Conservation (phyloP, 2,797 vertebrate species). For the Rhabdophis nuchalis region DNA sequence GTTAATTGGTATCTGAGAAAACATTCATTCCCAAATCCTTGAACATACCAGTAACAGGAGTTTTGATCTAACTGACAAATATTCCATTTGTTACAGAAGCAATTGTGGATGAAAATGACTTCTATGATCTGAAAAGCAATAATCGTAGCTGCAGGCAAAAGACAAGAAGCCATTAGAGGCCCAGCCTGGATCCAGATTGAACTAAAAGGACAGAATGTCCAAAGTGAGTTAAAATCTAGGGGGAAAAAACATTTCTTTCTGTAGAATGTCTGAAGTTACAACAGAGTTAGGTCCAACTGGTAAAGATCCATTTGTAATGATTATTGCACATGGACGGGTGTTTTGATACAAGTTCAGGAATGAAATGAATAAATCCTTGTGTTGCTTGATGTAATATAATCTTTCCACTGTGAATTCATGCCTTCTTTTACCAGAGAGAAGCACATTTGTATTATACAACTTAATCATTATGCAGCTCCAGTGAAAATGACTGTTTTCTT, state of each 20-base stretch:
- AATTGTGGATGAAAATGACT: too few species aligned
- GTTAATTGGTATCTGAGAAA: not conserved
- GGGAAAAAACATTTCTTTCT: not conserved
- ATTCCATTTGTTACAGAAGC: not conserved
- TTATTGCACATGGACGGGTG: conserved; percentile 45
- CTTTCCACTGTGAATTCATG: conserved; percentile 85
- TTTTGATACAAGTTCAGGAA: conserved; percentile 60
- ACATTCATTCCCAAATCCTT: not conserved
- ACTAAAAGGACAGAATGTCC: not conserved
- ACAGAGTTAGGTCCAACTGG: not conserved
- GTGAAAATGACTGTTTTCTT: conserved; percentile 59
- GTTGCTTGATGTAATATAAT: conserved; percentile 76
- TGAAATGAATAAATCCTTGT: conserved; percentile 76
- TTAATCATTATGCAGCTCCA: conserved; percentile 47
- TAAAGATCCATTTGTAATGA: conserved; percentile 47
- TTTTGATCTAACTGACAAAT: not conserved
- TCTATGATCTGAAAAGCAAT: not conserved
- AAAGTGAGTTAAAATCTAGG: not conserved
- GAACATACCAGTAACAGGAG: not conserved
- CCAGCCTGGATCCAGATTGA: not conserved
- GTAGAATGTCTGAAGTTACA: not conserved
- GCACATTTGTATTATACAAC: conserved; percentile 52
- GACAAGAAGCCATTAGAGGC: not conserved
- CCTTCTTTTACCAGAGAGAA: conserved; percentile 46
- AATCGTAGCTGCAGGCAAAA: not conserved